phyloP scores from a whole-genome alignment of 2,797 vertebrate species.

The Crocidura indochinensis region DNA sequence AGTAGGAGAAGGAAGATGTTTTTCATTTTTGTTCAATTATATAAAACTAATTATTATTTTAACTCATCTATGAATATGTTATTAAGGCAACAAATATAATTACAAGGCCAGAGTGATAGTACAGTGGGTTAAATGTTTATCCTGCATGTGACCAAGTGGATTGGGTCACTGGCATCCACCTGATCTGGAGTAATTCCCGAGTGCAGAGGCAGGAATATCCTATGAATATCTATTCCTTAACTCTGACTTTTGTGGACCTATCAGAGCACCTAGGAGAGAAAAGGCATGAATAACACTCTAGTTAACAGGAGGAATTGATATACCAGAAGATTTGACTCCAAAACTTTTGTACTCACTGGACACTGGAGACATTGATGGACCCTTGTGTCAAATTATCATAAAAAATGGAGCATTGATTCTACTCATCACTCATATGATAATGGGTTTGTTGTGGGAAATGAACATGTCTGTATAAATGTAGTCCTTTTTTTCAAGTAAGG shows the following conservation, averaged over 20 bases:
- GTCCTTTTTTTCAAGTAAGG: background rate
- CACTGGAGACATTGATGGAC: background rate
- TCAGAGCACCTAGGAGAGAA: background rate
- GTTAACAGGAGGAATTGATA: background rate
- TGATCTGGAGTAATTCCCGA: too few relatives aligned
- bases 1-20: conserved; percentile 14
- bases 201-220: too few relatives aligned
- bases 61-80: background rate
- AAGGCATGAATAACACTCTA: background rate
- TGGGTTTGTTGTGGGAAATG: background rate
- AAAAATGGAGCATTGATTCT: background rate
- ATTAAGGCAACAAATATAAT: background rate
- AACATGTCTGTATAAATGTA: background rate
- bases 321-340: background rate
- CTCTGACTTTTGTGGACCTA: background rate
- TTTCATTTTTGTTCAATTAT: conserved; percentile 38
- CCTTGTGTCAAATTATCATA: background rate
- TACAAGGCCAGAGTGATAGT: background rate
- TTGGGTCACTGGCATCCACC: too few relatives aligned
- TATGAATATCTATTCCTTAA: background rate
- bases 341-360: background rate
- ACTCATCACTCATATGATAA: background rate
- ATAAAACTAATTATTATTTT: conserved; percentile 26
- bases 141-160: background rate
- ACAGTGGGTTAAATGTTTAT: background rate